Evolutionary conservation across 2,113 vertebrate genomes (phyloP).

Genomic region (Dipodomys stephensi): DNA sequence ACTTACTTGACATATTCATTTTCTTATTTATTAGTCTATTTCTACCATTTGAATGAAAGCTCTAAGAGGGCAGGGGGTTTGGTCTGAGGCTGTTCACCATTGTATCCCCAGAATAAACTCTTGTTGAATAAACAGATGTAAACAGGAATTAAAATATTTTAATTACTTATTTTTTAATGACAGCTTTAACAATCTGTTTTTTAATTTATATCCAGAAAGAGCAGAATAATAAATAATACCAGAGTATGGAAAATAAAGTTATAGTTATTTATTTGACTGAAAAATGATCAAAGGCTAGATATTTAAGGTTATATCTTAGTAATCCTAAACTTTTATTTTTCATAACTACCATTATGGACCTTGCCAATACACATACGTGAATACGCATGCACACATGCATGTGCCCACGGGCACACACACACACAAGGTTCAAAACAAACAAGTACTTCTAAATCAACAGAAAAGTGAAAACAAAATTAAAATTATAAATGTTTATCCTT

Average conservation of each 20-base stretch:
- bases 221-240: conserved; percentile 40
- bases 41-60: not conserved
- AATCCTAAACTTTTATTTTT: conserved; percentile 44
- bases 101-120: not conserved
- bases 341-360: not conserved
- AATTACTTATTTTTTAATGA: conserved; percentile 47
- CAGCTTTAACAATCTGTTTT: conserved; percentile 32
- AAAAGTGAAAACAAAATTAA: conserved; percentile 46
- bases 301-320: conserved; percentile 51
- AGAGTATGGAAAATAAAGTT: not conserved
- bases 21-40: not conserved
- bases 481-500: conserved; percentile 6
- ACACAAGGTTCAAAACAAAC: not conserved
- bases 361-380: no score
- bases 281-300: not conserved
- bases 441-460: conserved; percentile 22
- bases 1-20: conserved; percentile 8
- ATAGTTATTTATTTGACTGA: not conserved
- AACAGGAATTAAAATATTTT: conserved; percentile 10
- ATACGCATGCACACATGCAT: no score
- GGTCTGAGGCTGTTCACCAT: not conserved
- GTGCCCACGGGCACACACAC: no score
- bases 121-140: conserved; percentile 36
- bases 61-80: not conserved
- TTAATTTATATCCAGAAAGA: conserved; percentile 21